Base-by-base conservation (phyloP, 64 coral and sea anemone species). In the Montipora foliosa region DNA sequence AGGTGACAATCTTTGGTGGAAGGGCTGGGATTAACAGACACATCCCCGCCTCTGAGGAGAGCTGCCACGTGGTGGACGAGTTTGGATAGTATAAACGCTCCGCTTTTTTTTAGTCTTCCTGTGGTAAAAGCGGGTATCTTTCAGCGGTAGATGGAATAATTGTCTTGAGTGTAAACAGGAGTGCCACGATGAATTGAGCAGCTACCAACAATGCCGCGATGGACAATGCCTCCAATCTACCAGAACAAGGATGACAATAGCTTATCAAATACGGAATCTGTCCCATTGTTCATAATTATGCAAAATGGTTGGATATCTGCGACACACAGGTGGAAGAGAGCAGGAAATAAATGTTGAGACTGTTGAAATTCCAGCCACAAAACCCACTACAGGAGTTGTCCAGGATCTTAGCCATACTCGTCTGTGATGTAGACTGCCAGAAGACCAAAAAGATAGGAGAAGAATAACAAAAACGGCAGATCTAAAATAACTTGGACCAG, bases 11-110 rank as follows among this genome's bases (percentile, higher is more conserved):
- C 17, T 67, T 67, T 19, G 17, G 64, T 57, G 6, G 53, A 57
- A 57, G 10, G 53, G 53, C 53, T 10, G 53, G 68, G 68, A 71
- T 71, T 71, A 71, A 71, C 68, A 71, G 68, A 71, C 68, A 87
- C 49, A 17, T 87, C 84, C 4, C 62, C 68, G 24, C 68, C 84
- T 52, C 24, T 69, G 7, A 74, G 25, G 17, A 87, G 62, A 73
- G 62, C 67, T 87, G 21, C 46, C 66, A 61, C 49, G 84, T 22
- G 5, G 84, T 19, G 64, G 46, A 72, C 19, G 67, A 72, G 84
- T 87, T 87, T 20, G 84, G 64, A 72, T 87, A 87, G 67, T 87
- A 87, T 44, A 48, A 74, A 87, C 84, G 44, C 17, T 61, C 8
- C 48, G 1, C 84, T 59, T 16, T 46, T 50, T 45, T 44, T 73